Conservation (phyloP, 2,113 vertebrate genomes). For the Muntiacus reevesi region DNA sequence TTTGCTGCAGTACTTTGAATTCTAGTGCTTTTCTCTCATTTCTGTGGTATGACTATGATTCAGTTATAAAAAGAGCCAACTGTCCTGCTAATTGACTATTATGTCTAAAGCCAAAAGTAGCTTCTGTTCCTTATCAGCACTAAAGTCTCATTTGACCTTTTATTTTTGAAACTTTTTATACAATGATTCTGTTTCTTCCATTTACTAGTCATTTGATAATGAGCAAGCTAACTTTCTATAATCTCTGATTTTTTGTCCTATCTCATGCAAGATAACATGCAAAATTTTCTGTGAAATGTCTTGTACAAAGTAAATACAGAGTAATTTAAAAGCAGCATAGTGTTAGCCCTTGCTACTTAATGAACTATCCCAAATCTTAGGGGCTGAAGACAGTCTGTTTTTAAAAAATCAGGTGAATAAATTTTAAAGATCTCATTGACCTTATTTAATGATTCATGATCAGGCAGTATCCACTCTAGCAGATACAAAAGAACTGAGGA, state of each 20-base stretch:
- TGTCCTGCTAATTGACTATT: background rate
- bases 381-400: background rate
- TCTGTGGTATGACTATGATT: background rate
- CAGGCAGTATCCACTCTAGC: background rate
- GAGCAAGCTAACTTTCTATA: background rate
- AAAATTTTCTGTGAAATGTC: background rate
- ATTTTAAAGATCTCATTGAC: background rate
- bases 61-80: background rate
- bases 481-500: background rate
- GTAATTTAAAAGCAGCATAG: background rate
- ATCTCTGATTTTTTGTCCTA: background rate
- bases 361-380: background rate
- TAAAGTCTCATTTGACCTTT: background rate
- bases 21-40: background rate
- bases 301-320: background rate
- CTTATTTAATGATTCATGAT: background rate
- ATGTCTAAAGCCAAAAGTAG: background rate
- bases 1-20: background rate
- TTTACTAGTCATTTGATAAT: background rate
- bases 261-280: background rate
- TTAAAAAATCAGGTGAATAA: background rate
- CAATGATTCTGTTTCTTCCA: background rate
- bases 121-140: background rate
- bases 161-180: background rate
- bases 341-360: background rate